A percentile compares a stretch with the other conserved stretches of the same genome.
Evolutionary conservation across 2,888 invertebrate species (phyloP).

Genomic region (Hartigia nigra): DNA sequence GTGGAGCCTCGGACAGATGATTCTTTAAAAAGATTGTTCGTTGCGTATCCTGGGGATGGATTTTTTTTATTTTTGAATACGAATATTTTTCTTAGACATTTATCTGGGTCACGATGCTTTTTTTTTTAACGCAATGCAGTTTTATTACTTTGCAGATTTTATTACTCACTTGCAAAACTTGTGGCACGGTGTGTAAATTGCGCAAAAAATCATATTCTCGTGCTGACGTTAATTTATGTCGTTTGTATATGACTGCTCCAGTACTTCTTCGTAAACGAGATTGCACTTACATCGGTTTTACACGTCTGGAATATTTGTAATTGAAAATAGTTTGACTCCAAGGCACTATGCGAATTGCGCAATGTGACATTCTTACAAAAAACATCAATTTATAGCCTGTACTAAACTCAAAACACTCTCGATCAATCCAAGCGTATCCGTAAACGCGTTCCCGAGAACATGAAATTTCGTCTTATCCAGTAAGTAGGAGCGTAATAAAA

Average conservation of each 20-base stretch:
- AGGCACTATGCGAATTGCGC: background rate
- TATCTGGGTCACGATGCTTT: background rate
- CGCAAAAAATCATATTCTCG: background rate
- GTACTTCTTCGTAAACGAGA: background rate
- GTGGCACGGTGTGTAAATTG: background rate
- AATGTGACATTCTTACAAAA: background rate
- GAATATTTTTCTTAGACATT: background rate
- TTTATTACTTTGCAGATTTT: background rate
- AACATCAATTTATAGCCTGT: background rate
- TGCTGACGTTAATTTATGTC: background rate
- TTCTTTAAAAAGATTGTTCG: background rate
- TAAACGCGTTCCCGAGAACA: background rate
- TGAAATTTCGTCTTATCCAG: background rate
- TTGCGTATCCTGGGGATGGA: background rate
- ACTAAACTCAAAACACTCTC: background rate
- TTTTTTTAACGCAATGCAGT: too few species aligned
- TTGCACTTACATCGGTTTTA: background rate
- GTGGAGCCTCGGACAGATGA: background rate
- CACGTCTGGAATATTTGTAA: background rate
- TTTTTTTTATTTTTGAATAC: background rate
- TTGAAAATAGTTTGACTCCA: background rate
- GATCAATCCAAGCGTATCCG: background rate
- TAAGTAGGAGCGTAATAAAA: background rate
- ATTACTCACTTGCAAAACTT: background rate
- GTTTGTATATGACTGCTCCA: background rate